Evolutionary conservation across 2,797 vertebrate species (phyloP).

Genomic region (Thamnophis elegans): DNA sequence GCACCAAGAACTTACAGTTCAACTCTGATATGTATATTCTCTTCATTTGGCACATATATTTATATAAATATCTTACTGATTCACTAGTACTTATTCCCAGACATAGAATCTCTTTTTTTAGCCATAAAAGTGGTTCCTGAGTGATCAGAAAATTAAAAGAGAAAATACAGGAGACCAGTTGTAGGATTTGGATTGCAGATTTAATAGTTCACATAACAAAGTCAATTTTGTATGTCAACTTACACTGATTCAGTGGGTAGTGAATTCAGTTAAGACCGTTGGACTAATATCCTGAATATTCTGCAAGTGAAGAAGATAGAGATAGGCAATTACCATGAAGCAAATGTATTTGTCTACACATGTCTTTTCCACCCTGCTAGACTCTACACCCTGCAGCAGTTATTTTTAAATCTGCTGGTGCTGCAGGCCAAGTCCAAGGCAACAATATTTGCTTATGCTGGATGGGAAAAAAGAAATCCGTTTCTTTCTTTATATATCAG

Average conservation of each 20-base stretch:
- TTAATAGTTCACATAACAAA: not conserved
- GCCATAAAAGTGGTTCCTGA: not conserved
- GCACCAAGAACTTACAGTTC: no score
- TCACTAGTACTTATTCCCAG: not conserved
- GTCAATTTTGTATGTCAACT: not conserved
- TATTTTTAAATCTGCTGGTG: conserved; percentile 12
- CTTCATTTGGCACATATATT: no score
- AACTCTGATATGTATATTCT: no score
- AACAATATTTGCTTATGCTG: conserved; percentile 19
- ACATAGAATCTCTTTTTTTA: not conserved
- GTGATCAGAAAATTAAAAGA: not conserved
- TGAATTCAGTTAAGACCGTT: not conserved
- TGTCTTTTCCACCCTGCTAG: not conserved
- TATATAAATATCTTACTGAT: not conserved
- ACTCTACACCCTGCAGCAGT: not conserved
- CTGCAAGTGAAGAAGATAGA: not conserved
- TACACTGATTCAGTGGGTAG: not conserved
- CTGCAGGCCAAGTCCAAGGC: not conserved
- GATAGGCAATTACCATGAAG: not conserved
- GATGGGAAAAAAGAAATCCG: not conserved
- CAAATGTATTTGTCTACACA: not conserved
- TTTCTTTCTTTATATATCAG: conserved; percentile 10
- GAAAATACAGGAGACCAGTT: not conserved
- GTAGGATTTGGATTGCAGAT: not conserved
- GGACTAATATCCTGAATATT: not conserved